A percentile compares a stretch with the other conserved stretches of the same genome.
Evolutionary conservation across 2,888 invertebrate species (phyloP).

Genomic region (Gryllus longicercus): DNA sequence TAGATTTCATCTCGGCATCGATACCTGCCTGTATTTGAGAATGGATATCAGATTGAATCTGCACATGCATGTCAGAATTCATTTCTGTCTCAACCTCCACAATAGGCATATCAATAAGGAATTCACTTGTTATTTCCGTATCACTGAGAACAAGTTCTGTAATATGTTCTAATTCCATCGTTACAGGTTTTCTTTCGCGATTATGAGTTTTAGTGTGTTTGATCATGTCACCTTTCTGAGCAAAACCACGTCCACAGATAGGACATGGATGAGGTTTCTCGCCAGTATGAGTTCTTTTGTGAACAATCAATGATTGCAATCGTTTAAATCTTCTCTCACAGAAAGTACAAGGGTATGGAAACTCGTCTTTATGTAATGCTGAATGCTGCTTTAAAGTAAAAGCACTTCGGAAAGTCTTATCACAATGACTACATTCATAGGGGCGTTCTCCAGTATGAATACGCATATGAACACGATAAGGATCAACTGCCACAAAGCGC

Average conservation of each 20-base stretch:
- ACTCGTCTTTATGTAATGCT: conserved; percentile 35
- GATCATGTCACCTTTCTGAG: conserved; percentile 36
- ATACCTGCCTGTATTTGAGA: conserved; percentile 20
- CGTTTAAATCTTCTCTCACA: conserved; percentile 36
- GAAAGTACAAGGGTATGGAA: conserved; percentile 35
- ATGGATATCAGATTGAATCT: conserved; percentile 22
- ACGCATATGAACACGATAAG: conserved; percentile 35
- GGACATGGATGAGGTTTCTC: conserved; percentile 35
- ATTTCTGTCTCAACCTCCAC: conserved; percentile 33
- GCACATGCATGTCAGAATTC: conserved; percentile 23
- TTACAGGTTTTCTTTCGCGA: conserved; percentile 22
- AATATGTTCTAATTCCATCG: conserved; percentile 34
- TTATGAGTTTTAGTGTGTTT: conserved; percentile 37
- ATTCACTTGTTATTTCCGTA: conserved; percentile 32
- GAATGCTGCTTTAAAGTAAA: conserved; percentile 36
- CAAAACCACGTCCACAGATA: conserved; percentile 36
- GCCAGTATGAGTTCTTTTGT: conserved; percentile 36
- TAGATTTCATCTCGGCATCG: neutral
- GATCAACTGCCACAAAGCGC: conserved; percentile 34
- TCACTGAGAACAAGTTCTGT: conserved; percentile 33
- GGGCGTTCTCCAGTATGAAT: conserved; percentile 35
- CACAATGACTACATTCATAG: conserved; percentile 33
- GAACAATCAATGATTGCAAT: conserved; percentile 35
- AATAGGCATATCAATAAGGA: conserved; percentile 33
- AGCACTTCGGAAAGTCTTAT: conserved; percentile 34